Conservation (phyloP, 2,113 vertebrate genomes). For the Choloepus hoffmanni region DNA sequence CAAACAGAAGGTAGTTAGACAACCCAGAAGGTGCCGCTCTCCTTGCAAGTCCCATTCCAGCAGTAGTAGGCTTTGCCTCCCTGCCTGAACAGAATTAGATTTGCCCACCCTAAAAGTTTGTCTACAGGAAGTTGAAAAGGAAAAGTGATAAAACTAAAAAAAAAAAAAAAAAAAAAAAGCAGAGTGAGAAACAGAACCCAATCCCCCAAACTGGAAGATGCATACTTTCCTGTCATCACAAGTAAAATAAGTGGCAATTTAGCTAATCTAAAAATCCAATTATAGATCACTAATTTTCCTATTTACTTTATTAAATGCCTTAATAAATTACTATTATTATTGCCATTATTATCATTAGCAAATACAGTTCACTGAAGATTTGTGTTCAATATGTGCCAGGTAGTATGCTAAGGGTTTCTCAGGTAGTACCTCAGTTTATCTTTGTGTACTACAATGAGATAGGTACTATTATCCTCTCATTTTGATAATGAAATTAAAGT, state of each 20-base stretch:
- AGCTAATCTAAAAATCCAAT: not conserved
- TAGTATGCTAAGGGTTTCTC: not conserved
- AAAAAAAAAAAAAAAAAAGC: not conserved
- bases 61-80: not conserved
- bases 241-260: not conserved
- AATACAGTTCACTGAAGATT: not conserved
- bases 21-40: not conserved
- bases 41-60: not conserved
- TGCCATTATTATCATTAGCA: not conserved
- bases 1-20: not conserved
- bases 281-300: not conserved
- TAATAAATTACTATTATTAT: constrained; percentile 1
- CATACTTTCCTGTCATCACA: not conserved
- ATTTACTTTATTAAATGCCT: constrained; percentile 34
- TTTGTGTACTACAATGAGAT: not conserved
- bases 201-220: not conserved
- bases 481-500: not conserved
- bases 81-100: not conserved
- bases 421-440: not conserved
- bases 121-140: not conserved
- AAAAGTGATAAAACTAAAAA: not conserved
- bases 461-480: not conserved
- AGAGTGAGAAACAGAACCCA: not conserved
- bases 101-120: not conserved
- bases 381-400: not conserved